A percentile compares a stretch with the other conserved stretches of the same genome.
These are phyloP conservation scores for Glareola pratincola DNA, from an alignment of 2,113 vertebrate species.

Conservation along the genomic window DNA sequence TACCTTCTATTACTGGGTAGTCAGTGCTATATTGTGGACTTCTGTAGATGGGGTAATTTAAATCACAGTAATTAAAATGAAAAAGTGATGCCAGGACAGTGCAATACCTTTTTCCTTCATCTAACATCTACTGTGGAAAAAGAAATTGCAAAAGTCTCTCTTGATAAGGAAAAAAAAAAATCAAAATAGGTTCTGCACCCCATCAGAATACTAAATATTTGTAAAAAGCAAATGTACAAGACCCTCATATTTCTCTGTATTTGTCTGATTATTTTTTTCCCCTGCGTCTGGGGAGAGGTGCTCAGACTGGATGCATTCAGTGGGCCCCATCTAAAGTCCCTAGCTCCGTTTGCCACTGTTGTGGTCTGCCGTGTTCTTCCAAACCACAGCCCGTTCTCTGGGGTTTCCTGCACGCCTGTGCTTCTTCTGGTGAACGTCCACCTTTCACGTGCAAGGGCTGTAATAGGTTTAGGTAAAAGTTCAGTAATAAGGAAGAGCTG, in stretches of 20 bases:
- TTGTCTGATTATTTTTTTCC: background rate
- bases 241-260: background rate
- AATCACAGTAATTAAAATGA: slow-evolving; percentile 32
- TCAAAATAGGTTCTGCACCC: background rate
- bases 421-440: background rate
- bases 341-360: background rate
- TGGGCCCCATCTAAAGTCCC: background rate
- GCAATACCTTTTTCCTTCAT: background rate
- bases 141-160: background rate
- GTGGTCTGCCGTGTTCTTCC: background rate
- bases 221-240: background rate
- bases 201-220: fast-evolving
- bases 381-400: background rate
- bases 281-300: background rate
- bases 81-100: background rate
- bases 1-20: slow-evolving; percentile 8
- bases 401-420: background rate
- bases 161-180: background rate
- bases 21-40: background rate
- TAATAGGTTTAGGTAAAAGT: background rate
- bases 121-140: background rate
- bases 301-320: background rate
- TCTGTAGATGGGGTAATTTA: background rate
- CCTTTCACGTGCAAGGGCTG: background rate
- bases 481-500: background rate